Evolutionary conservation across 2,888 invertebrate genomes (phyloP).

Genomic region (Hofmannophila pseudospretella): DNA sequence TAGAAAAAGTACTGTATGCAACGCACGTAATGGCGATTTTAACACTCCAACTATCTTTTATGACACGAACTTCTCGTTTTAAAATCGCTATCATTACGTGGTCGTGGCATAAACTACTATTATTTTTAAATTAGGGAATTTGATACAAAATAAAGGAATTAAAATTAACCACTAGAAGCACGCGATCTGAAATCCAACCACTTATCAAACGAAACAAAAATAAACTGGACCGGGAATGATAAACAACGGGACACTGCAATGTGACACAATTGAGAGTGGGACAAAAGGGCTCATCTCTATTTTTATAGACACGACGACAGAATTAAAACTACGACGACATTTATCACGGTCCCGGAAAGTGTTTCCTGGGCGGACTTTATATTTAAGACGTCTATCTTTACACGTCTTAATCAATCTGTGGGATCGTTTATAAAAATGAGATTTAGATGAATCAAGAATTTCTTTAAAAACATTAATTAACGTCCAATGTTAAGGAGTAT

Average conservation of each 20-base stretch:
- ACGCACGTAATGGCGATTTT: too few species aligned
- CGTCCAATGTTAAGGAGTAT: too few species aligned
- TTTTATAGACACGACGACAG: conserved; percentile 2
- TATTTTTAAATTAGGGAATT: too few species aligned
- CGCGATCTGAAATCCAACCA: neutral
- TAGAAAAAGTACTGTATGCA: too few species aligned
- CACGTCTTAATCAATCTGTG: neutral
- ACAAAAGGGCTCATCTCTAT: conserved; percentile 9
- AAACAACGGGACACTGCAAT: conserved; percentile 8
- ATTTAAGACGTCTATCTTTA: too few species aligned
- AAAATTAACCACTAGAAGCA: neutral
- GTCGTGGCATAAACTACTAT: too few species aligned
- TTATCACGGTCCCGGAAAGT: conserved; percentile 1
- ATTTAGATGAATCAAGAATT: too few species aligned
- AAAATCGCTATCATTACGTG: too few species aligned
- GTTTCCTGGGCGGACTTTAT: neutral
- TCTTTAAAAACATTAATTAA: too few species aligned
- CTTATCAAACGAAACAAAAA: conserved; percentile 13
- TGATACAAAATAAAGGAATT: conserved; percentile 7
- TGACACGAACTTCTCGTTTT: too few species aligned
- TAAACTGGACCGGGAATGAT: conserved; percentile 9
- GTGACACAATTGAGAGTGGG: conserved; percentile 8
- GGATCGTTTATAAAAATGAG: neutral
- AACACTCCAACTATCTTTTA: too few species aligned
- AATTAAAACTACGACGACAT: conserved; percentile 4